Conservation (phyloP, 2,888 invertebrate genomes). For the Drosophila neotestacea region DNA sequence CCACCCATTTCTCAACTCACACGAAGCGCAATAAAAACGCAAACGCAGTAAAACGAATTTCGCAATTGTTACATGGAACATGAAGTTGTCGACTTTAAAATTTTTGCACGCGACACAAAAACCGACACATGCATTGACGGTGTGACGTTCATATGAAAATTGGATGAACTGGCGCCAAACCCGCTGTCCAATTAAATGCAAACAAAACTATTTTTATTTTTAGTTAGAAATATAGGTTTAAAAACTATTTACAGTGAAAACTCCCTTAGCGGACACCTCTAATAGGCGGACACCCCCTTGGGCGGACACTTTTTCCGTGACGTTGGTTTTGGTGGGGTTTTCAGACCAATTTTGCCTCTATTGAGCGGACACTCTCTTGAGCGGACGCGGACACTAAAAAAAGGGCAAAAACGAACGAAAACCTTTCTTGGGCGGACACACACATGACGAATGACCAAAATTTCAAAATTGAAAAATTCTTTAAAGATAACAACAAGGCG, state of each 20-base stretch:
- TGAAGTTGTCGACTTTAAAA: conserved; percentile 14
- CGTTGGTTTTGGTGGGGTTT: too few species aligned
- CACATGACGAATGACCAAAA: too few species aligned
- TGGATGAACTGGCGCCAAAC: conserved; percentile 21
- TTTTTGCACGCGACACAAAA: conserved; percentile 50
- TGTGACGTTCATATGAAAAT: conserved; percentile 40
- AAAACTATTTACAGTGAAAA: conserved; percentile 16
- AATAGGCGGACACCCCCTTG: too few species aligned
- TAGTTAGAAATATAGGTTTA: conserved; percentile 10
- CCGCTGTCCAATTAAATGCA: conserved; percentile 61
- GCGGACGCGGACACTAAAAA: too few species aligned
- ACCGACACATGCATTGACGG: conserved; percentile 11
- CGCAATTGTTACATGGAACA: conserved; percentile 13
- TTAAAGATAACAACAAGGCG: too few species aligned
- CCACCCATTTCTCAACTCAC: not conserved
- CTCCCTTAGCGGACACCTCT: too few species aligned
- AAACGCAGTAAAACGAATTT: conserved; percentile 22
- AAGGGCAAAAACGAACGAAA: too few species aligned
- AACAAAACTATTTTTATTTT: conserved; percentile 48
- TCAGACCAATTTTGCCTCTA: too few species aligned
- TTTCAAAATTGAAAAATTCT: too few species aligned
- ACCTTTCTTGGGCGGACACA: too few species aligned
- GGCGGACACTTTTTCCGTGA: too few species aligned
- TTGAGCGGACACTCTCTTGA: too few species aligned
- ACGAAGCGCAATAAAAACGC: conserved; percentile 27